A percentile compares a stretch with the other conserved stretches of the same genome.
phyloP scores from a whole-genome alignment of 2,797 vertebrate species.

The Neosalanx taihuensis region DNA sequence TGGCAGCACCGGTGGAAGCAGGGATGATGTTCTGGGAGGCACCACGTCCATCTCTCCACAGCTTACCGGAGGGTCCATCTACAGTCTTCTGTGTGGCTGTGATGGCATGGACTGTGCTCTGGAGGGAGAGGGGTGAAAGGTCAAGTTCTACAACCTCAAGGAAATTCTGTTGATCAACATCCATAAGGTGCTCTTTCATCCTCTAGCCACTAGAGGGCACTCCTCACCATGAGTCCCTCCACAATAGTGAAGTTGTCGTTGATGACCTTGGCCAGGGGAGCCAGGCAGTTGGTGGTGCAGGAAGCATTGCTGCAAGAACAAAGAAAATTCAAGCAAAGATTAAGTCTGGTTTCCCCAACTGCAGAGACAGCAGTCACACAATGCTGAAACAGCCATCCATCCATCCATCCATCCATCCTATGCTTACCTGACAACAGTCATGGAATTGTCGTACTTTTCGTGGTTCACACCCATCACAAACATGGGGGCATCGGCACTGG shows the following conservation, averaged over 20 bases:
- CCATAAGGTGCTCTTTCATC: background rate
- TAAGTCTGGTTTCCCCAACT: background rate
- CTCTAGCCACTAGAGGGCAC: too few relatives aligned
- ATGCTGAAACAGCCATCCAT: background rate
- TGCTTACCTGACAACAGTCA: conserved; percentile 82
- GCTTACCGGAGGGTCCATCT: conserved; percentile 84
- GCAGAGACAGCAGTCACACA: background rate
- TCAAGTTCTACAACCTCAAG: background rate
- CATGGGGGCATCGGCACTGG: conserved; percentile 87
- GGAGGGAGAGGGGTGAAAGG: background rate
- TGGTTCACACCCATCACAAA: conserved; percentile 90
- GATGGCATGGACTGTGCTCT: conserved; percentile 87
- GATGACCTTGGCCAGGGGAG: conserved; percentile 86
- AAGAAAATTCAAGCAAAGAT: background rate
- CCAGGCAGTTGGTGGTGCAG: conserved; percentile 88
- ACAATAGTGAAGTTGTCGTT: conserved; percentile 83
- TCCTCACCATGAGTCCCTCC: conserved; percentile 83
- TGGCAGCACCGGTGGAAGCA: conserved; percentile 85
- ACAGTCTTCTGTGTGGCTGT: conserved; percentile 89
- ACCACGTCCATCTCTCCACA: conserved; percentile 84
- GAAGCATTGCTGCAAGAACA: conserved; percentile 79
- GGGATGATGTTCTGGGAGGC: conserved; percentile 88
- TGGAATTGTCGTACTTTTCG: conserved; percentile 80
- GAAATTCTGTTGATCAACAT: background rate
- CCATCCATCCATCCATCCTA: background rate